phyloP scores from a whole-genome alignment of 2,888 invertebrate species.

The Trichacis sp. region DNA sequence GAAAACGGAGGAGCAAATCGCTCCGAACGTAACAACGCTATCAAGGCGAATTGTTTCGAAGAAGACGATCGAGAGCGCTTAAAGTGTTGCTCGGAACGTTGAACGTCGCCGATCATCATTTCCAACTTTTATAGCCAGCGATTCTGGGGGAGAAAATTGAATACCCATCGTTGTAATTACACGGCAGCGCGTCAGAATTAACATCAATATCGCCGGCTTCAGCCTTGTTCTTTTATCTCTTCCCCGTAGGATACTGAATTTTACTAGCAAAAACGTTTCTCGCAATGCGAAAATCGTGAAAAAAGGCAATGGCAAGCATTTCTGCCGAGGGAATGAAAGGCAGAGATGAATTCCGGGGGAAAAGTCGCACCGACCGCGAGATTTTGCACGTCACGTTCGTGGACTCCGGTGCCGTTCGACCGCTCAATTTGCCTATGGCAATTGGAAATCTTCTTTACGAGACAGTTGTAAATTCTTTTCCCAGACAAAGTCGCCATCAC shows the following conservation, averaged over 20 bases:
- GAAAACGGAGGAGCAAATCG: constrained; percentile 34
- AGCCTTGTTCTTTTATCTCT: constrained; percentile 13
- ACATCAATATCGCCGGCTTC: constrained; percentile 20
- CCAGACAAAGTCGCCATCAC: constrained; percentile 25
- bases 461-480: constrained; percentile 31
- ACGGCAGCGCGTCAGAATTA: constrained; percentile 16
- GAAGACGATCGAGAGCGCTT: constrained; percentile 33
- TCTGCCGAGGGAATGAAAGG: neutral
- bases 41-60: constrained; percentile 33
- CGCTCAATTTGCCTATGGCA: constrained; percentile 33
- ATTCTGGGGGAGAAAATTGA: constrained; percentile 31
- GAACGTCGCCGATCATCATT: constrained; percentile 33
- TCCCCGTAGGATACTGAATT: constrained; percentile 3
- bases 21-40: constrained; percentile 28
- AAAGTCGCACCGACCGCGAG: constrained; percentile 11
- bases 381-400: constrained; percentile 25
- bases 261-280: neutral
- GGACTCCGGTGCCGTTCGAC: constrained; percentile 15
- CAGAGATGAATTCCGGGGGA: neutral
- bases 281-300: no score
- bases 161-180: constrained; percentile 20
- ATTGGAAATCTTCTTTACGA: constrained; percentile 38
- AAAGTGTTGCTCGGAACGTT: constrained; percentile 40
- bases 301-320: no score
- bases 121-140: constrained; percentile 33